Conservation (phyloP, 2,113 vertebrate species). For the Syrrhaptes paradoxus region DNA sequence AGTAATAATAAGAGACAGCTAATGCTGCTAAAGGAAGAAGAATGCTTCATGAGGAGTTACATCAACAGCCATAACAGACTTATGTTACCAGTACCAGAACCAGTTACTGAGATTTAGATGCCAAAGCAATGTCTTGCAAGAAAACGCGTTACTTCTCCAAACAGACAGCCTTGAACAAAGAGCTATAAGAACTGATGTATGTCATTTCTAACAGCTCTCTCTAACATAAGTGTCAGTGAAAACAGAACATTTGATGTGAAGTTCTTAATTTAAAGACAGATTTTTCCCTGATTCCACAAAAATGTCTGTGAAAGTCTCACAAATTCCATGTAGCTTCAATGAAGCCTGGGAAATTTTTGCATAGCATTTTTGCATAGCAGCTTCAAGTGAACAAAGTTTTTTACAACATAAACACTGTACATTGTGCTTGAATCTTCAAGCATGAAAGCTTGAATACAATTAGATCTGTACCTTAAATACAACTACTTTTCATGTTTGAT, state of each 20-base stretch:
- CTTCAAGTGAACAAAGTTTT: neutral
- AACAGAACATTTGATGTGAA: neutral
- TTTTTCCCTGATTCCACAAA: constrained; percentile 29
- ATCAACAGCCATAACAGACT: constrained; percentile 49
- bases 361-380: neutral
- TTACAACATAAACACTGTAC: neutral
- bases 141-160: neutral
- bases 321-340: neutral
- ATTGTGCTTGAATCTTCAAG: neutral
- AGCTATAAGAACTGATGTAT: constrained; percentile 55
- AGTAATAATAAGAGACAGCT: constrained; percentile 52
- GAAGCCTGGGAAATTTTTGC: neutral
- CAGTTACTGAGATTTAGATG: constrained; percentile 58
- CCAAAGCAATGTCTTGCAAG: constrained; percentile 48
- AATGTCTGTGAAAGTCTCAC: neutral
- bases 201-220: constrained; percentile 40
- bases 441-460: neutral
- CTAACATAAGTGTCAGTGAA: neutral
- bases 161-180: constrained; percentile 42
- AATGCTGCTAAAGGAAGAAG: constrained; percentile 35
- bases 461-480: neutral
- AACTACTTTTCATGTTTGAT: neutral
- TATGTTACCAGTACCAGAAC: constrained; percentile 61
- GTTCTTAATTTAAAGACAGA: neutral
- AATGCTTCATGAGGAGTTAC: constrained; percentile 32